Percentiles rank a stretch among this genome's conserved stretches.
Conservation (phyloP, 1,140 invertebrate genomes). For the Caenorhabditis inopinata region DNA sequence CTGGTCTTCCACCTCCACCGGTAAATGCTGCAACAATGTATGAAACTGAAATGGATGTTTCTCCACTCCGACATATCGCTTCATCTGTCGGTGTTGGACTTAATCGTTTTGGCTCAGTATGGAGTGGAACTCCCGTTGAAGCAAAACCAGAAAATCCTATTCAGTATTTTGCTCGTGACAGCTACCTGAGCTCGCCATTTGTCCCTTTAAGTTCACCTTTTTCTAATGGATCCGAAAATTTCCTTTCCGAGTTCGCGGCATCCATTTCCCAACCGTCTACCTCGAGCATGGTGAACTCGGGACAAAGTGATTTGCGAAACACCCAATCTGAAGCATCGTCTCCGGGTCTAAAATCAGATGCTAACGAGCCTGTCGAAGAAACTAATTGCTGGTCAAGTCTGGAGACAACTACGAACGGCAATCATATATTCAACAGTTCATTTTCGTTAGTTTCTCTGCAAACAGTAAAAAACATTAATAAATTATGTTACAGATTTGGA, state of each 20-base stretch:
- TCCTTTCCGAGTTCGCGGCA: background rate
- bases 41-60: too few relatives aligned
- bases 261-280: background rate
- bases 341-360: background rate
- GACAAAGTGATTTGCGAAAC: background rate
- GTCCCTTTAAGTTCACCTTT: background rate
- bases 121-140: conserved; percentile 7
- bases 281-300: background rate
- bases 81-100: background rate
- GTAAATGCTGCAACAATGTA: background rate
- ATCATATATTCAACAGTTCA: background rate
- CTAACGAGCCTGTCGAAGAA: background rate
- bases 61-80: too few relatives aligned
- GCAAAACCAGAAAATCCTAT: background rate
- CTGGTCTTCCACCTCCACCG: background rate
- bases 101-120: background rate
- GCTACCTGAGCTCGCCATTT: background rate
- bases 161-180: background rate
- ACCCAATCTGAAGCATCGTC: conserved; percentile 3
- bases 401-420: background rate
- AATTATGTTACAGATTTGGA: background rate
- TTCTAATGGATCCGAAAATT: background rate
- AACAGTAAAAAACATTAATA: too few relatives aligned
- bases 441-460: conserved; percentile 7
- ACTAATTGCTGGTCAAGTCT: conserved; percentile 2